Conservation (phyloP, 2,797 vertebrate species). For the Pelobates cultripes region DNA sequence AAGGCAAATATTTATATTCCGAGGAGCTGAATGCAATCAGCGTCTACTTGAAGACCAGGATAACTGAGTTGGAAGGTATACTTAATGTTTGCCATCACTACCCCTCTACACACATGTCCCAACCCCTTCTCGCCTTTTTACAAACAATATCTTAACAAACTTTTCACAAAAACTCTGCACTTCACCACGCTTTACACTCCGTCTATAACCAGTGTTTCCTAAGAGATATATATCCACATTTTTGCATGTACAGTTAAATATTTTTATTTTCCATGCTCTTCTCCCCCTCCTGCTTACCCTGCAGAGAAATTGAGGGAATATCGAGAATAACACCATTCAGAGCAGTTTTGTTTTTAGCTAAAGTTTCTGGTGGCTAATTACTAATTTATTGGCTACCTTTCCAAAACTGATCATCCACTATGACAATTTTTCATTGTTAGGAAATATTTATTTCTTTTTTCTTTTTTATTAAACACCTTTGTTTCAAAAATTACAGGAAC, state of each 20-base stretch:
- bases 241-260: background rate
- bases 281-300: background rate
- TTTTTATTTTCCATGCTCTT: background rate
- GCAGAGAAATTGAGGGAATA: background rate
- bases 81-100: conserved; percentile 43
- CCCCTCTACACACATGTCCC: conserved; percentile 3
- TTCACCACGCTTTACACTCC: background rate
- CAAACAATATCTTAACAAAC: background rate
- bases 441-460: background rate
- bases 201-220: background rate
- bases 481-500: too few relatives aligned
- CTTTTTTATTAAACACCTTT: background rate
- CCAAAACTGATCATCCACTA: too few relatives aligned
- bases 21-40: conserved; percentile 72
- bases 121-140: background rate
- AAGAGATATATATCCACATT: background rate
- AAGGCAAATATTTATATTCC: conserved; percentile 72
- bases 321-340: background rate
- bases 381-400: too few relatives aligned
- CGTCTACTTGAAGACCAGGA: conserved; percentile 69
- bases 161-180: background rate
- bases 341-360: background rate
- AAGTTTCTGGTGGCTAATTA: too few relatives aligned
- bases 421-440: too few relatives aligned
- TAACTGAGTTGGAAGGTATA: conserved; percentile 73